phyloP scores from a whole-genome alignment of 2,797 vertebrate species.

The Rhinatrema bivittatum region DNA sequence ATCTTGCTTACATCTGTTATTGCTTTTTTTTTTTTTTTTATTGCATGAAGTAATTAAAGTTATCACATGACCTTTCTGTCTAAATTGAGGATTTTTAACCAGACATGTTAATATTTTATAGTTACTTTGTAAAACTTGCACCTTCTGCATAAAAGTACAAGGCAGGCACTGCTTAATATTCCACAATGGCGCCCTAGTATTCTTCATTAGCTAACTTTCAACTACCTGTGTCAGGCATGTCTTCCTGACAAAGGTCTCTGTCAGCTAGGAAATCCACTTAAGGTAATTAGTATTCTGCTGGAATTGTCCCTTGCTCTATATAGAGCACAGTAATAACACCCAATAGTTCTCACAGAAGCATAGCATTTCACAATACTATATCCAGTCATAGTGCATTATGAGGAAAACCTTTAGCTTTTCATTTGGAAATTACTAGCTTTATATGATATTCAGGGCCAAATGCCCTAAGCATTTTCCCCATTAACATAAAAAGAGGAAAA shows the following conservation, averaged over 20 bases:
- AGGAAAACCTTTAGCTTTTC: too few relatives aligned
- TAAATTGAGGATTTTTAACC: slow-evolving; percentile 19
- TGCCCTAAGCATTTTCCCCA: too few relatives aligned
- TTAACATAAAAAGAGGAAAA: too few relatives aligned
- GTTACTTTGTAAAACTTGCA: slow-evolving; percentile 31
- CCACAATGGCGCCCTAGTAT: slow-evolving; percentile 26
- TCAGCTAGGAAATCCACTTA: slow-evolving; percentile 44
- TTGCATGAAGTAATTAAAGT: too few relatives aligned
- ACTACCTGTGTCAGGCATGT: slow-evolving; percentile 39
- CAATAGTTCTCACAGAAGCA: too few relatives aligned
- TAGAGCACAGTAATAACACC: too few relatives aligned
- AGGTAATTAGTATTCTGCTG: slow-evolving; percentile 47
- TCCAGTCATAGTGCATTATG: too few relatives aligned
- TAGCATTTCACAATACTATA: too few relatives aligned
- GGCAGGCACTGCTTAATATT: slow-evolving; percentile 38
- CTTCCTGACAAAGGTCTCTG: slow-evolving; percentile 49
- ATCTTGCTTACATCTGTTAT: too few relatives aligned
- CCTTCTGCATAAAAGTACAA: slow-evolving; percentile 25
- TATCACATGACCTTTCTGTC: slow-evolving; percentile 25
- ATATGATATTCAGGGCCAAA: too few relatives aligned
- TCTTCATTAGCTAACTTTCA: slow-evolving; percentile 49
- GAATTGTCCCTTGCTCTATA: slow-evolving; percentile 24
- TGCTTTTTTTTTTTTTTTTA: too few relatives aligned
- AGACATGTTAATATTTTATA: slow-evolving; percentile 32
- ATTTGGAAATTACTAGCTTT: too few relatives aligned